Base-by-base conservation (phyloP, 2,888 invertebrate species). In the Eupeodes latifasciatus region DNA sequence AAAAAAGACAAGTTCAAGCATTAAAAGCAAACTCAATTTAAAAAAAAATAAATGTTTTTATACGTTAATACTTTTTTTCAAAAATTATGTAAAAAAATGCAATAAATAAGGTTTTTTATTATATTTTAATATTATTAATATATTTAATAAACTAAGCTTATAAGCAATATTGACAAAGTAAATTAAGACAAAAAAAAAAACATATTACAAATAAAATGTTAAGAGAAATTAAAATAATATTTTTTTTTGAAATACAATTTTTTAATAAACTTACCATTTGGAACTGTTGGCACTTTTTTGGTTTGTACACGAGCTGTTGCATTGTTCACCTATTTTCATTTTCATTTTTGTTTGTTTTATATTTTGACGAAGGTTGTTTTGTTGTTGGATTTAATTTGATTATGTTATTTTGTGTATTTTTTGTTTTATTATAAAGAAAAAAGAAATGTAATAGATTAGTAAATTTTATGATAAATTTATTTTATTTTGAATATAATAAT, bases 251-350 rank as follows among this genome's bases (percentile, higher is more conserved):
- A 3, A 27, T 27, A 27, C 0, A 27, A 3, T 12, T 72, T 59
- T 14, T 12, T 9, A 14, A 7, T 76, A 44, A 78, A 94, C 97
- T 96, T 95, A 98, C 98, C 98, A 95, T 97, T 97, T 92, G 98
- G 97, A 94, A 98, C 96, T 92, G 97, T 95, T 91, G 98, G 96
- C 91, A 98, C 97, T 95, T 99, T 99, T 96, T 93, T 93, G 93
- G 99, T 99, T 96, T 99, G 99, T 94, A 99, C 99, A 95, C 99
- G 96, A 92, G 99, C 99, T 92, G 99, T 99, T 92, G 99, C 99
- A 95, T 99, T 99, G 96, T 99, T 99, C 94, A 99, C 99, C 99
- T 98, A 96, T 93, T 94, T 91, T 93, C 92, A 34, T 49, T 71
- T 62, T 66, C 19, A 19, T 19, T 19, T 19, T 57, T 79, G 27